Evolutionary conservation across 2,113 vertebrate species (phyloP), one percentile per base, ranked within the genome.

Genomic region (Gnathonemus longibarbis): DNA sequence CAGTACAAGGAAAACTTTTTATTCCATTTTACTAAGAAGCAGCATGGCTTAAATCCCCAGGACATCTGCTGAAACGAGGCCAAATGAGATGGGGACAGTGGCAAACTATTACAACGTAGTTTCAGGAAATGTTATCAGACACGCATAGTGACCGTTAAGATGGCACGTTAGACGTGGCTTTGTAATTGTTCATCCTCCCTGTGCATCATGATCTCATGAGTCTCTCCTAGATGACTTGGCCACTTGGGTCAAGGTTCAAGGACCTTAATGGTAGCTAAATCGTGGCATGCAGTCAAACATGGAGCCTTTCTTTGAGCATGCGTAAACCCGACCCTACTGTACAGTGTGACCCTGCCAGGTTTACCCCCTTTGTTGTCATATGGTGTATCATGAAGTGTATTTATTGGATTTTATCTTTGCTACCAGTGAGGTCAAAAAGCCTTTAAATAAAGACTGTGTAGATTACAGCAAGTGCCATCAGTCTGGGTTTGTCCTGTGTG

Each of bases 381-480:
- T 91, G 91, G 90, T 93, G 87, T 91, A 90, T 93, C 74, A 85
- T 88, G 70, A 91, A 92, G 91, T 93, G 93, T 93, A 93, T 94
- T 93, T 92, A 92, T 93, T 94, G 91, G 91, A 83, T 92, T 92
- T 92, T 91, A 93, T 92, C 85, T 90, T 90, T 90, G 74, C 48
- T 91, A 91, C 91, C 89, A 88, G 48, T 89, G 84, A 92, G 90
- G 88, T 91, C 91, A 90, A 89, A 88, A 66, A 89, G 88, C 91
- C 90, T 90, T 52, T 83, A 91, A 94, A 94, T 94, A 94, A 94
- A 94, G 88, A 91, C 46, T 90, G 90, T 90, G 83, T 91, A 91
- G 42, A 91, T 93, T 90, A 90, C 91, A 92, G 91, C 91, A 91
- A 90, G 89, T 89, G 17, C 88, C 50, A 6, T 39, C 45, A 35